phyloP scores from a whole-genome alignment of 2,113 vertebrate genomes.

The Periophthalmus modestus region DNA sequence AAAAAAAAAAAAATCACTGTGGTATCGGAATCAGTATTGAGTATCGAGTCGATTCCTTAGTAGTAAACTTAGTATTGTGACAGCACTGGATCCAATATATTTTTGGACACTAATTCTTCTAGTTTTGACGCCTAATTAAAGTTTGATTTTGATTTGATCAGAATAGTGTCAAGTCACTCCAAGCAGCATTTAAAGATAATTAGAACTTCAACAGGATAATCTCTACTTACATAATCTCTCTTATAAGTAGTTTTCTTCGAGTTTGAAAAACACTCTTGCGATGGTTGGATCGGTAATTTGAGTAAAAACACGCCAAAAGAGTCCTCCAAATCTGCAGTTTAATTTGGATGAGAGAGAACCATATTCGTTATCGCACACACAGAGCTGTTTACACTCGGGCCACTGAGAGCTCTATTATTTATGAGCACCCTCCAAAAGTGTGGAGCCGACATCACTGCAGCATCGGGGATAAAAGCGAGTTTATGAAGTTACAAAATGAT shows the following conservation, averaged over 20 bases:
- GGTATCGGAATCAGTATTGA: too few relatives aligned
- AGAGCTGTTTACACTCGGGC: conserved; percentile 45
- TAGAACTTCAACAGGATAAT: background rate
- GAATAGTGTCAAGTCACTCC: background rate
- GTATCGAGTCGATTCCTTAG: too few relatives aligned
- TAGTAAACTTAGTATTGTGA: background rate
- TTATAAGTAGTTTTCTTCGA: background rate
- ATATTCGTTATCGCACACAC: conserved; percentile 16
- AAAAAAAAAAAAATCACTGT: too few relatives aligned
- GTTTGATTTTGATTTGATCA: background rate
- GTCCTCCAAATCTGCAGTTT: background rate
- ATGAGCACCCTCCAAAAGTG: conserved; percentile 37
- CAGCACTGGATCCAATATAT: background rate
- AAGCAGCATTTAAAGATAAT: background rate
- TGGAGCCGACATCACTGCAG: conserved; percentile 5
- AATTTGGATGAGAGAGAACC: conserved; percentile 15
- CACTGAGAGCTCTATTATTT: conserved; percentile 51
- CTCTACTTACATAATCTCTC: conserved; percentile 2
- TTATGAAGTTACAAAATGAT: conserved; percentile 50
- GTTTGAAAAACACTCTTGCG: background rate
- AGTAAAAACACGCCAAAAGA: background rate
- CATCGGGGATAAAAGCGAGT: conserved; percentile 22
- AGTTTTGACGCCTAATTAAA: background rate
- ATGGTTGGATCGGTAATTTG: background rate
- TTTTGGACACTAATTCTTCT: background rate